Evolutionary conservation across 2,113 vertebrate species (phyloP).

Genomic region (Apteryx mantelli): DNA sequence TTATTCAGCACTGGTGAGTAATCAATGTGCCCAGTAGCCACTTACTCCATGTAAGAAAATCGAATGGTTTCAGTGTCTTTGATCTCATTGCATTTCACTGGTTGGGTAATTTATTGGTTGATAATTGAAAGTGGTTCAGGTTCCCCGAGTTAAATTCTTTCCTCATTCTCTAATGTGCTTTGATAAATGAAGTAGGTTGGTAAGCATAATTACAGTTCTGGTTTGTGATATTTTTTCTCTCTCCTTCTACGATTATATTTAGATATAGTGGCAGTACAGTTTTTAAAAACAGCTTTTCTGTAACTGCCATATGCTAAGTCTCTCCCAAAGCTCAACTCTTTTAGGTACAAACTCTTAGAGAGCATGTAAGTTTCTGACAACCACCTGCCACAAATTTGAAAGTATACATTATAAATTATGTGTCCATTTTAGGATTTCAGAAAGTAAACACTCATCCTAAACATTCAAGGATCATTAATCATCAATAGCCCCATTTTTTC

Average conservation of each 20-base stretch:
- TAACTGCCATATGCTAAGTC: conserved; percentile 20
- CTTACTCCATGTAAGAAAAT: conserved; percentile 55
- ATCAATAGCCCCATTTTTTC: not conserved
- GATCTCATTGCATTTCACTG: conserved; percentile 63
- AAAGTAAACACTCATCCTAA: not conserved
- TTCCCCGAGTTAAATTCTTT: conserved; percentile 22
- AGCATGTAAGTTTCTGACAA: not conserved
- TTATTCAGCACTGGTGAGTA: conserved; percentile 49
- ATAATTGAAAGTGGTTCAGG: conserved; percentile 37
- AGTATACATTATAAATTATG: not conserved
- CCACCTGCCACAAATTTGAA: conserved; percentile 13
- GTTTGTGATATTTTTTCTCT: not conserved
- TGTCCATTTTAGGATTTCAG: not conserved
- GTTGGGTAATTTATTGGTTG: conserved; percentile 53
- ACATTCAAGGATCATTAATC: not conserved
- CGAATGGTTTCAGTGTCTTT: conserved; percentile 48
- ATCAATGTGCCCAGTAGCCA: conserved; percentile 45
- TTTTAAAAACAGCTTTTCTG: conserved; percentile 36
- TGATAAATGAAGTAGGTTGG: conserved; percentile 43
- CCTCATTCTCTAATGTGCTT: conserved; percentile 25
- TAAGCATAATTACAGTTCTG: conserved; percentile 37
- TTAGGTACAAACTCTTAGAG: not conserved
- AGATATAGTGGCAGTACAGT: conserved; percentile 15
- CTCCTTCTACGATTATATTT: conserved; percentile 49
- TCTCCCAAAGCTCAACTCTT: conserved; percentile 22